Evolutionary conservation across 2,113 vertebrate species (phyloP).

Genomic region (Telmatochromis sp.): DNA sequence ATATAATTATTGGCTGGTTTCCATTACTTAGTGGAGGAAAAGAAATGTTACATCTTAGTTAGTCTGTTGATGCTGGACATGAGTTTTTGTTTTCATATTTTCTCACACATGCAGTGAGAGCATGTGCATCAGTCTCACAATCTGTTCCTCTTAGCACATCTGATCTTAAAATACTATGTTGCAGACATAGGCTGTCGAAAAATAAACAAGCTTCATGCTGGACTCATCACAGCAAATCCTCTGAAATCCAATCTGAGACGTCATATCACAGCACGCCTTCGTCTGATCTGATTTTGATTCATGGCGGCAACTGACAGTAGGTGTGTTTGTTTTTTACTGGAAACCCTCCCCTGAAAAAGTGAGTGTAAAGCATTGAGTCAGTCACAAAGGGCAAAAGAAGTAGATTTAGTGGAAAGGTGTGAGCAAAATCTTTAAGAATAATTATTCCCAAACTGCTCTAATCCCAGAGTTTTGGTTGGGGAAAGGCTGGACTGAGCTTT

Average conservation of each 20-base stretch:
- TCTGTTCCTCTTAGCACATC: conserved; percentile 17
- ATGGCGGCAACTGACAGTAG: not conserved
- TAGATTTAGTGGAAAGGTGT: conserved; percentile 4
- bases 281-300: conserved; percentile 11
- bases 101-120: not conserved
- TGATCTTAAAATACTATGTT: conserved; percentile 22
- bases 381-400: not conserved
- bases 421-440: not conserved
- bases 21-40: not conserved
- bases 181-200: not conserved
- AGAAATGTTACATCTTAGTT: not conserved
- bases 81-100: not conserved
- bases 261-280: conserved; percentile 14
- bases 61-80: not conserved
- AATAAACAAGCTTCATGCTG: conserved; percentile 40
- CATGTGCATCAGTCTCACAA: not conserved
- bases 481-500: not conserved
- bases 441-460: not conserved
- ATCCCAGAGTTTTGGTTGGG: not conserved
- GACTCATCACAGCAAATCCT: conserved; percentile 56
- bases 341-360: not conserved
- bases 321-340: not conserved
- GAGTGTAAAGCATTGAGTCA: not conserved
- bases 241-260: conserved; percentile 42
- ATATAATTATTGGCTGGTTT: not conserved